Evolutionary conservation across 2,113 vertebrate genomes (phyloP), one percentile per base, ranked within the genome.

Genomic region (Tragelaphus strepsiceros): DNA sequence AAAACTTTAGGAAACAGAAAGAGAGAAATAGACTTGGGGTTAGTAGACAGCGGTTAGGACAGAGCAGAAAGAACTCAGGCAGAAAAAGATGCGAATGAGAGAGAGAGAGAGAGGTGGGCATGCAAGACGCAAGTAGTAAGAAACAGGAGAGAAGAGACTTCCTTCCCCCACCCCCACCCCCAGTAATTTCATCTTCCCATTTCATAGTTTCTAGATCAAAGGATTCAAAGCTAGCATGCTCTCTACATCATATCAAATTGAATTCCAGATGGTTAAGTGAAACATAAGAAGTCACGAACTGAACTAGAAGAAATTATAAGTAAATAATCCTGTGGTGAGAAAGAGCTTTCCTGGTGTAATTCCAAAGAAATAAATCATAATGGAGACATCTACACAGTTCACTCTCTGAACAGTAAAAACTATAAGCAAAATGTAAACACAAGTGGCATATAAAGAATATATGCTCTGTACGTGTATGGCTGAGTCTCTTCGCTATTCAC

Each of bases 1-100:
- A 91, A 90, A 96, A 28, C 26, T 92, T 21, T 46, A 83, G 64
- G 89, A 82, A 81, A 56, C 30, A 94, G 71, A 58, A 0, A 53
- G 21, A 90, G 61, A 88, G 35, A 64, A 28, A 58, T 8, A 6
- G 30, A 13, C 28, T 64, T n/a, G 74, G 22, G 12, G 39, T 64
- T 62, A n/a, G n/a, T 9, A 7, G n/a, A 43, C 39, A 62, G 87
- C 14, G 10, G 59, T 30, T 56, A 43, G 78, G 32, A 30, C 7
- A 16, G 17, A 58, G 4, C 32, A 43, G 80, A 51, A 43, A 77
- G 83, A 77, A n/a, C 22, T 15, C 3, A 15, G 28, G 51, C 7
- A 56, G 11, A 35, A 17, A 74, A 7, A 85, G 22, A 43, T 26
- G 32, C 21, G 64, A 28, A 2, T 16, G 14, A 49, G 19, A 62